Evolutionary conservation across 2,888 invertebrate species (phyloP).

Genomic region (Nomada flava): DNA sequence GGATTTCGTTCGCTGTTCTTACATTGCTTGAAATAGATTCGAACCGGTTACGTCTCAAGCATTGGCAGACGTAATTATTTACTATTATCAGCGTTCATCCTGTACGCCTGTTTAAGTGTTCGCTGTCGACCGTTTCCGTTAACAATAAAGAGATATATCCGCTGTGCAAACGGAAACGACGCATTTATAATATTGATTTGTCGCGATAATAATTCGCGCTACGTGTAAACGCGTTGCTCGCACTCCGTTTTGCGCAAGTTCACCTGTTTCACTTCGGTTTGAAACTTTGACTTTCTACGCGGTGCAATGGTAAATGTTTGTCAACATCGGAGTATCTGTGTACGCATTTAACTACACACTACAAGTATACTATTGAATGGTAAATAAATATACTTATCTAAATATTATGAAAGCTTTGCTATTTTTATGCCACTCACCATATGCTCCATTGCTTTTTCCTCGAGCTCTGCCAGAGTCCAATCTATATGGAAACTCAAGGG

Average conservation of each 20-base stretch:
- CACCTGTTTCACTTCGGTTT: not conserved
- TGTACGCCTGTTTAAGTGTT: conserved; percentile 40
- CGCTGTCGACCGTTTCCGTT: conserved; percentile 52
- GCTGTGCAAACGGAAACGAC: conserved; percentile 43
- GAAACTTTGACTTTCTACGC: not conserved
- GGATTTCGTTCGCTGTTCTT: conserved; percentile 9
- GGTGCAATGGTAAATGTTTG: not conserved
- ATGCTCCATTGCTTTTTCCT: conserved; percentile 92
- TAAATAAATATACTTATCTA: not conserved
- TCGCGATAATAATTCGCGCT: conserved; percentile 19
- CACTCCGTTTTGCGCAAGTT: not conserved
- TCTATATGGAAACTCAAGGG: conserved; percentile 90
- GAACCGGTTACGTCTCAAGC: conserved; percentile 37
- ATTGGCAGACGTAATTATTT: conserved; percentile 44
- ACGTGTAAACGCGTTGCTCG: not conserved
- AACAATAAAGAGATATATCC: conserved; percentile 53
- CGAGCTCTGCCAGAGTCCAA: conserved; percentile 90
- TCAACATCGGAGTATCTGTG: not conserved
- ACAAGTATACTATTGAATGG: not conserved
- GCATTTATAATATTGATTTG: conserved; percentile 38
- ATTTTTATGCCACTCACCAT: conserved; percentile 88
- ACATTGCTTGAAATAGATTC: conserved; percentile 15
- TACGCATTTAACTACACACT: not conserved
- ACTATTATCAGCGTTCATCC: conserved; percentile 47
- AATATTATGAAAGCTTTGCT: conserved; percentile 2